Conservation (phyloP, 37 sponge, comb jelly and placozoan species). For the Theonella swinhoei region DNA sequence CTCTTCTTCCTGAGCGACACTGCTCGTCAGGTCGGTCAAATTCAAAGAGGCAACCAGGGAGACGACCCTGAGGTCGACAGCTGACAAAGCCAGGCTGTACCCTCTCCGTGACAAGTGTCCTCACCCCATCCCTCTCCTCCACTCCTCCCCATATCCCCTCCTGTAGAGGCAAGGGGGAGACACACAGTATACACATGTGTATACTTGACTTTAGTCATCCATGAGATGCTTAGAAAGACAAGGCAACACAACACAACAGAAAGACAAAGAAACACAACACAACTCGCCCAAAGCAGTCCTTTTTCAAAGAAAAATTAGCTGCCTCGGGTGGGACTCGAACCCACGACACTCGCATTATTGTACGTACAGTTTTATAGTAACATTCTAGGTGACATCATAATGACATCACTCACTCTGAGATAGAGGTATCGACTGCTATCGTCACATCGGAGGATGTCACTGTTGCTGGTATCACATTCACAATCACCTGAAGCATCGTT, state of each 20-base stretch:
- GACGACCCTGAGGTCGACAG: slow-evolving; percentile 53
- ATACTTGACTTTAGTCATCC: no score
- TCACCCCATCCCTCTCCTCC: slow-evolving; percentile 4
- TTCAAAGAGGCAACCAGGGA: slow-evolving; percentile 70
- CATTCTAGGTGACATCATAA: background rate
- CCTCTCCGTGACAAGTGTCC: slow-evolving; percentile 24
- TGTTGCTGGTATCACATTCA: slow-evolving; percentile 34
- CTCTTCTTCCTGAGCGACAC: slow-evolving; percentile 61
- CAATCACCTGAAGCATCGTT: slow-evolving; percentile 17
- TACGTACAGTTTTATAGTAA: background rate
- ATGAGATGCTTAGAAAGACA: no score
- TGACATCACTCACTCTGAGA: slow-evolving; percentile 54
- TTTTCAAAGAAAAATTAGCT: no score
- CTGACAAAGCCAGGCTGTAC: slow-evolving; percentile 55
- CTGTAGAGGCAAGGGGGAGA: slow-evolving; percentile 8
- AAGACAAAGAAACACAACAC: background rate
- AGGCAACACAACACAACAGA: no score
- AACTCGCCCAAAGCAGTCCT: no score
- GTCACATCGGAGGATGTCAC: slow-evolving; percentile 59
- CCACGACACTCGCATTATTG: background rate
- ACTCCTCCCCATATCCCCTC: slow-evolving; percentile 58
- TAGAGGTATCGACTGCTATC: slow-evolving; percentile 62
- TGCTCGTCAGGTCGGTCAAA: slow-evolving; percentile 61
- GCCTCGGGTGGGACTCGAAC: no score
- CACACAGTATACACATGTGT: no score